Conservation (phyloP, 2,113 vertebrate genomes). For the Pteruthius melanotis region DNA sequence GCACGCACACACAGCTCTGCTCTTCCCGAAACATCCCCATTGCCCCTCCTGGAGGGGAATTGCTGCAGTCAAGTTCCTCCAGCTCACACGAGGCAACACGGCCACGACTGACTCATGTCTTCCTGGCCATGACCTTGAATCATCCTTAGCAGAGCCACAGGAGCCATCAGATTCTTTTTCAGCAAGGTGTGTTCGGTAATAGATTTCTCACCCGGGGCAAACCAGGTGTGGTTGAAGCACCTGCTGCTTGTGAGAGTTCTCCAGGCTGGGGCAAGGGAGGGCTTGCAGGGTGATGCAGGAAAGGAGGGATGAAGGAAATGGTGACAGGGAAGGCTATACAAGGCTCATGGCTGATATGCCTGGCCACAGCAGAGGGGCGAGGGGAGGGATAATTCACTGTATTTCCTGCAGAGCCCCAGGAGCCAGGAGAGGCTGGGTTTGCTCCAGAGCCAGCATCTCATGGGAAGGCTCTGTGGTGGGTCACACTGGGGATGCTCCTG, state of each 20-base stretch:
- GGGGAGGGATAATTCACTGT: neutral
- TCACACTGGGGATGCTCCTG: neutral
- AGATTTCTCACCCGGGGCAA: neutral
- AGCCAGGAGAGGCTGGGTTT: neutral
- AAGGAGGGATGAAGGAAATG: neutral
- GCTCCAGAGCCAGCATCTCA: rapidly evolving
- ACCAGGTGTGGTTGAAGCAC: neutral
- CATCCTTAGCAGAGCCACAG: neutral
- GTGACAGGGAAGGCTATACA: too few species aligned
- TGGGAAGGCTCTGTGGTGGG: rapidly evolving
- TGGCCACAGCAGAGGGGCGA: rapidly evolving
- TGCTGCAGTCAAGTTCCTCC: neutral
- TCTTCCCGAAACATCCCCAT: neutral
- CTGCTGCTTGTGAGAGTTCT: neutral
- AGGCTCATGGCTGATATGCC: neutral
- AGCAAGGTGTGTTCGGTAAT: rapidly evolving
- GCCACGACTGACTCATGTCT: neutral
- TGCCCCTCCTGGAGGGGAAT: neutral
- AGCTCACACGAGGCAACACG: neutral
- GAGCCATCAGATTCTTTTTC: neutral
- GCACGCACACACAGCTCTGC: neutral
- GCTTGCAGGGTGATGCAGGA: neutral
- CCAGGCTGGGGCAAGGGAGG: neutral
- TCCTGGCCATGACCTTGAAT: neutral
- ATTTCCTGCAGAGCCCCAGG: neutral